These are phyloP conservation scores for Diorhabda sublineata DNA, from an alignment of 1,140 invertebrate species.

Conservation along the genomic window DNA sequence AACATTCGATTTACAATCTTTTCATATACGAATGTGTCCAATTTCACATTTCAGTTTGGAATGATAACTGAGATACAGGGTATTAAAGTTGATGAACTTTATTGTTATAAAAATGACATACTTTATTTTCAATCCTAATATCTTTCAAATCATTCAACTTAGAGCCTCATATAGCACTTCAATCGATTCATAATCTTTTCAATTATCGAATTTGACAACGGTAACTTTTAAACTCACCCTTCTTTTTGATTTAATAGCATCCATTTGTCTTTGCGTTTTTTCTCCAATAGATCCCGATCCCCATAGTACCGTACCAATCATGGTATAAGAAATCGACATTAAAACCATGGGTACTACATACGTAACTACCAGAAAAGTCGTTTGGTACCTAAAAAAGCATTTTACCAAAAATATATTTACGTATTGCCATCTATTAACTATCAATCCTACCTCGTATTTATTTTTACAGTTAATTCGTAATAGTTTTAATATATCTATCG, in stretches of 20 bases:
- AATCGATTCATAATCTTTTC: too few relatives aligned
- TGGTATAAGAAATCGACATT: conserved; percentile 81
- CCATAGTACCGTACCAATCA: conserved; percentile 74
- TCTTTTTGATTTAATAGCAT: conserved; percentile 81
- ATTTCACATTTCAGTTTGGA: too few relatives aligned
- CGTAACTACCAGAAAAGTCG: conserved; percentile 79
- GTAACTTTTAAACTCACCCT: conserved; percentile 60
- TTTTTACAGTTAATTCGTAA: not conserved
- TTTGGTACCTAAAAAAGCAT: conserved; percentile 71
- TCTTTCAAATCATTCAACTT: too few relatives aligned
- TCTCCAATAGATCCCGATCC: conserved; percentile 86
- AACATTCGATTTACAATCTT: too few relatives aligned
- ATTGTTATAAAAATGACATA: too few relatives aligned
- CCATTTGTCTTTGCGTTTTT: conserved; percentile 75
- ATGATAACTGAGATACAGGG: too few relatives aligned
- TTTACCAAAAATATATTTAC: conserved; percentile 15
- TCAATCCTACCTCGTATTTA: not conserved
- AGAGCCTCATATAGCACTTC: too few relatives aligned
- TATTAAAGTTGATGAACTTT: too few relatives aligned
- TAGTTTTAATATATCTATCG: conserved; percentile 11
- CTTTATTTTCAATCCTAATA: too few relatives aligned
- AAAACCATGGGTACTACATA: conserved; percentile 88
- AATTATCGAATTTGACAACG: too few relatives aligned
- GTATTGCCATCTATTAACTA: too few relatives aligned
- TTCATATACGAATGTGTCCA: too few relatives aligned